Evolutionary conservation across 2,888 invertebrate genomes (phyloP).

Genomic region (Catocala nupta): DNA sequence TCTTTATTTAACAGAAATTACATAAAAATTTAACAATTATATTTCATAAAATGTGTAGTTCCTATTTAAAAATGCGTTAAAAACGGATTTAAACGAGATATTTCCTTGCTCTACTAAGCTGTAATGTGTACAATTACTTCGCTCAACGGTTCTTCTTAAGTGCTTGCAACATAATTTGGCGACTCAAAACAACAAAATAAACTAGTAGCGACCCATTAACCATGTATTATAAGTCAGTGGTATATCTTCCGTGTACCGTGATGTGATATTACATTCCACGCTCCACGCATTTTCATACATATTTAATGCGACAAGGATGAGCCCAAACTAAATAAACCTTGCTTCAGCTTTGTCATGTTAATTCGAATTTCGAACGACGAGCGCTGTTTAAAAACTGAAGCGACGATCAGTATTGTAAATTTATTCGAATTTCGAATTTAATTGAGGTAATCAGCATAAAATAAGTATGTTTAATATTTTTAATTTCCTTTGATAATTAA

Average conservation of each 20-base stretch:
- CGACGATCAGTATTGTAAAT: no score
- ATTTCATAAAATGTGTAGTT: no score
- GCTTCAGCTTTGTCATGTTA: slow-evolving; percentile 60
- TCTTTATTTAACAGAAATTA: background rate
- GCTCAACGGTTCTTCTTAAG: no score
- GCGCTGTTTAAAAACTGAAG: slow-evolving; percentile 27
- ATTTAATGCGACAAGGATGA: slow-evolving; percentile 58
- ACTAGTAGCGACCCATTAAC: slow-evolving; percentile 31
- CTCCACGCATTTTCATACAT: slow-evolving; percentile 59
- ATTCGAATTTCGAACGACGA: slow-evolving; percentile 30
- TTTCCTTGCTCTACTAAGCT: no score
- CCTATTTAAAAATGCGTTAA: no score
- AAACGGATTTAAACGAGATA: no score
- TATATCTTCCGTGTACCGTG: background rate
- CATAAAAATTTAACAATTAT: no score
- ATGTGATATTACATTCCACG: slow-evolving; percentile 28
- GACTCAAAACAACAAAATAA: slow-evolving; percentile 10
- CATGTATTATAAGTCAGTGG: slow-evolving; percentile 4
- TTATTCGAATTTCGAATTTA: no score
- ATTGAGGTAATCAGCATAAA: no score
- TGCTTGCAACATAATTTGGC: background rate
- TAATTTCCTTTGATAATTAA: no score
- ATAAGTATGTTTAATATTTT: no score
- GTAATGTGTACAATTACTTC: no score
- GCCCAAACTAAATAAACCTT: slow-evolving; percentile 55